A percentile compares a stretch with the other conserved stretches of the same genome.
These are phyloP conservation scores for Scomber japonicus DNA, from an alignment of 2,113 vertebrate species.

Conservation along the genomic window DNA sequence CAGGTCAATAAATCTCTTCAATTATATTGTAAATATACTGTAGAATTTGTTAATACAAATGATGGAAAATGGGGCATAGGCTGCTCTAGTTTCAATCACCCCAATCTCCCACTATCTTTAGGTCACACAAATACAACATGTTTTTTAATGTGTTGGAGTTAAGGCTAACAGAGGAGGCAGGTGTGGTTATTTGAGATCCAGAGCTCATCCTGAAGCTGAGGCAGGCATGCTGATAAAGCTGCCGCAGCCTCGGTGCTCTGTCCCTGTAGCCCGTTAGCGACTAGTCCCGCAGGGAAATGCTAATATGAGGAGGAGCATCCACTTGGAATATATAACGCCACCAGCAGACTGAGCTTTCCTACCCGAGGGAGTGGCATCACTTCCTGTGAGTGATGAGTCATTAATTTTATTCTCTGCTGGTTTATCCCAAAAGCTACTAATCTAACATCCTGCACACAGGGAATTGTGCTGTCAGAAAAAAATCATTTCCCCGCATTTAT, in stretches of 20 bases:
- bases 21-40: too few relatives aligned
- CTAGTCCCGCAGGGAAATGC: conserved; percentile 43
- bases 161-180: conserved; percentile 12
- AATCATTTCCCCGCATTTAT: background rate
- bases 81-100: too few relatives aligned
- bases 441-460: conserved; percentile 22
- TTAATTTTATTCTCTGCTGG: conserved; percentile 46
- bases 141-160: conserved; percentile 7
- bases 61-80: too few relatives aligned
- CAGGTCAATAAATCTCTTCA: too few relatives aligned
- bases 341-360: conserved; percentile 40
- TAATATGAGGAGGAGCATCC: conserved; percentile 67
- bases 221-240: conserved; percentile 53
- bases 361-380: conserved; percentile 64
- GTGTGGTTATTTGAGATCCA: background rate
- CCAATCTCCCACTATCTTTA: too few relatives aligned
- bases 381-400: conserved; percentile 70
- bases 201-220: conserved; percentile 14
- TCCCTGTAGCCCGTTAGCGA: conserved; percentile 59
- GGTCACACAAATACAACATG: background rate
- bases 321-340: conserved; percentile 67
- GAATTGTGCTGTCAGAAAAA: conserved; percentile 34
- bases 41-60: too few relatives aligned
- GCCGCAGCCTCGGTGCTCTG: conserved; percentile 31
- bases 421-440: conserved; percentile 57